phyloP scores from a whole-genome alignment of 2,888 invertebrate species.

The Drosophila nr. fundita region DNA sequence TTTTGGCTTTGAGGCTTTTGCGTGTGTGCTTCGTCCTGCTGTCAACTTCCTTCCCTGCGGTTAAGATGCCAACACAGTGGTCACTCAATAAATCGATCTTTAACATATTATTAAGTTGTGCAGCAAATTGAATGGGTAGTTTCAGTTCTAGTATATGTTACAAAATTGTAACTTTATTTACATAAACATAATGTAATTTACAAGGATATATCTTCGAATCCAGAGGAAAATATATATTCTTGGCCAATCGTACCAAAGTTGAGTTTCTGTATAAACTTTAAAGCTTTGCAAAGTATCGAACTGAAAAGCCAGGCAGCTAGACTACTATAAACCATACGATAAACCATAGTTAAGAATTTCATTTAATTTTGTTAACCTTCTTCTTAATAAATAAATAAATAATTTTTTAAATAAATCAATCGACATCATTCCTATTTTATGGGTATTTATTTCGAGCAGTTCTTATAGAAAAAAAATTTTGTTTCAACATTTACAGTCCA shows the following conservation, averaged over 20 bases:
- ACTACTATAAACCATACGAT: not conserved
- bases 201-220: not conserved
- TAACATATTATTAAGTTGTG: not conserved
- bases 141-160: not conserved
- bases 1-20: not conserved
- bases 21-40: conserved; percentile 17
- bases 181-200: too few relatives aligned
- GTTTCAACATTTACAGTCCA: not conserved
- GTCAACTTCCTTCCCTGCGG: conserved; percentile 14
- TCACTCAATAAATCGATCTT: not conserved
- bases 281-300: not conserved
- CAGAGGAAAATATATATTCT: not conserved
- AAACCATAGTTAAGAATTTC: not conserved
- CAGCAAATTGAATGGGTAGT: not conserved
- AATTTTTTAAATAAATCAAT: not conserved
- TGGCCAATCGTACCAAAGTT: not conserved
- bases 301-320: not conserved
- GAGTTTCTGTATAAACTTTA: not conserved
- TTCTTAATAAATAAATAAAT: not conserved
- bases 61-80: conserved; percentile 20
- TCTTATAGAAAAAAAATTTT: not conserved
- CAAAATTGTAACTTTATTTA: not conserved
- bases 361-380: not conserved
- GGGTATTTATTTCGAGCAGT: not conserved
- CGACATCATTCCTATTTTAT: not conserved